Percentiles rank a stretch among this genome's conserved stretches.
These are phyloP conservation scores for Neomicropteryx cornuta DNA, from an alignment of 1,140 invertebrate genomes.

Conservation along the genomic window DNA sequence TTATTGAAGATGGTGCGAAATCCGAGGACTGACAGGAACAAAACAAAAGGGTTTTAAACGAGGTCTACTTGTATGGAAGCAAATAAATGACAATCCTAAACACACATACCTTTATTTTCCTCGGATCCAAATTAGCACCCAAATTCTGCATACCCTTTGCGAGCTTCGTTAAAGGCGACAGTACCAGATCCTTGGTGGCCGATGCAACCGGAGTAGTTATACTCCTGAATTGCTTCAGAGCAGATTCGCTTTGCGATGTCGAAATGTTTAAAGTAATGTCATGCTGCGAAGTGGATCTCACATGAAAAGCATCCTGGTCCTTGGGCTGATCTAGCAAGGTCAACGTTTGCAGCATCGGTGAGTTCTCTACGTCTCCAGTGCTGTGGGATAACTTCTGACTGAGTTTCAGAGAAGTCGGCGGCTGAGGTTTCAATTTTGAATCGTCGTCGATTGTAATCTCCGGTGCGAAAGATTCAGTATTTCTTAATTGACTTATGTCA, in stretches of 20 bases:
- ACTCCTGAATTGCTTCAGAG: slow-evolving; percentile 53
- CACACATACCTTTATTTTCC: slow-evolving; percentile 55
- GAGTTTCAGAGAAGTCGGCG: slow-evolving; percentile 41
- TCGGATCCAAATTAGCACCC: slow-evolving; percentile 71
- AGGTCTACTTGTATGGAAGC: no score
- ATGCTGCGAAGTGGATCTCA: slow-evolving; percentile 52
- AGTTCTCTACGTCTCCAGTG: slow-evolving; percentile 50
- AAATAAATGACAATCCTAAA: no score
- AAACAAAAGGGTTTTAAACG: no score
- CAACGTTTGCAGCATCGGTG: slow-evolving; percentile 17
- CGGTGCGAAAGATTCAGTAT: no score
- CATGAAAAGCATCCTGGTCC: slow-evolving; percentile 31
- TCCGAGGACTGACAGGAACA: no score
- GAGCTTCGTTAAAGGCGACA: slow-evolving; percentile 67
- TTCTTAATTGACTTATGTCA: no score
- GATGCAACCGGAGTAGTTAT: slow-evolving; percentile 54
- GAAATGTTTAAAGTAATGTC: slow-evolving; percentile 53
- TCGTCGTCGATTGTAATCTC: slow-evolving; percentile 48
- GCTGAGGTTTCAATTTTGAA: slow-evolving; percentile 27
- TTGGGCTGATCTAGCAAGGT: slow-evolving; percentile 16
- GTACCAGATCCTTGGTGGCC: slow-evolving; percentile 55
- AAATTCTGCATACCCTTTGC: slow-evolving; percentile 75
- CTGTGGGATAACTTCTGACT: slow-evolving; percentile 55
- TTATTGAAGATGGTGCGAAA: no score
- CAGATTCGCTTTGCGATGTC: slow-evolving; percentile 68